Evolutionary conservation across 2,797 vertebrate genomes (phyloP).

Genomic region (Synanceia verrucosa): DNA sequence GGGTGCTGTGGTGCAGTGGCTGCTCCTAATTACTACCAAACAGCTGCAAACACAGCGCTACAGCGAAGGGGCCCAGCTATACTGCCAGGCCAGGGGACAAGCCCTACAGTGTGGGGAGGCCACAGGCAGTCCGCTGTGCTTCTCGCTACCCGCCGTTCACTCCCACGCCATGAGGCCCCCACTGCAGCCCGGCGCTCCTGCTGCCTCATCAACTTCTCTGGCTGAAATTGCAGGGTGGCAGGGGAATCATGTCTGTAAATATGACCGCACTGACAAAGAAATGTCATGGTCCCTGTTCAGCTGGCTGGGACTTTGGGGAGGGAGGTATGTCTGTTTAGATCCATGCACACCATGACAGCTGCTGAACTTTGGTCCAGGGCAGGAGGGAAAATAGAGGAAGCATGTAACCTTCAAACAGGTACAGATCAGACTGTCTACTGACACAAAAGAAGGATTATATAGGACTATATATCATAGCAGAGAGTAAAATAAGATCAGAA

Average conservation of each 20-base stretch:
- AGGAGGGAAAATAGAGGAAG: slow-evolving; percentile 29
- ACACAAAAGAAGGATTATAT: not conserved
- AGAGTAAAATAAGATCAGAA: not conserved
- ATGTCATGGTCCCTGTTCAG: slow-evolving; percentile 76
- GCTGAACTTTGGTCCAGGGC: slow-evolving; percentile 52
- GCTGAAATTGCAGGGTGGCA: slow-evolving; percentile 83
- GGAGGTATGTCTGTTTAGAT: slow-evolving; percentile 75
- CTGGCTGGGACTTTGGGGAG: slow-evolving; percentile 64
- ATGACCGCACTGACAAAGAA: slow-evolving; percentile 79
- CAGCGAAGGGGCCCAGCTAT: slow-evolving; percentile 58
- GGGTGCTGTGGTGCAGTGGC: slow-evolving; percentile 80
- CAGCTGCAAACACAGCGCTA: slow-evolving; percentile 78
- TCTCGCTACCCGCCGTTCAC: slow-evolving; percentile 65
- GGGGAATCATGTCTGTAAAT: slow-evolving; percentile 80
- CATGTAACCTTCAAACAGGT: slow-evolving; percentile 43
- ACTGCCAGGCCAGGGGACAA: slow-evolving; percentile 71
- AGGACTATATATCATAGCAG: slow-evolving; percentile 1
- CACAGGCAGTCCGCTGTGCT: slow-evolving; percentile 69
- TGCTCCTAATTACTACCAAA: slow-evolving; percentile 84
- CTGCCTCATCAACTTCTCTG: slow-evolving; percentile 82
- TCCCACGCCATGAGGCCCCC: slow-evolving; percentile 73
- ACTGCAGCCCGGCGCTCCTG: slow-evolving; percentile 67
- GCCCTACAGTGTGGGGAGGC: slow-evolving; percentile 75
- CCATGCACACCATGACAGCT: slow-evolving; percentile 64
- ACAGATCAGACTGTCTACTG: slow-evolving; percentile 6